These are phyloP conservation scores for Caenorhabditis uteleia DNA, from an alignment of 2,888 invertebrate species.

Conservation along the genomic window DNA sequence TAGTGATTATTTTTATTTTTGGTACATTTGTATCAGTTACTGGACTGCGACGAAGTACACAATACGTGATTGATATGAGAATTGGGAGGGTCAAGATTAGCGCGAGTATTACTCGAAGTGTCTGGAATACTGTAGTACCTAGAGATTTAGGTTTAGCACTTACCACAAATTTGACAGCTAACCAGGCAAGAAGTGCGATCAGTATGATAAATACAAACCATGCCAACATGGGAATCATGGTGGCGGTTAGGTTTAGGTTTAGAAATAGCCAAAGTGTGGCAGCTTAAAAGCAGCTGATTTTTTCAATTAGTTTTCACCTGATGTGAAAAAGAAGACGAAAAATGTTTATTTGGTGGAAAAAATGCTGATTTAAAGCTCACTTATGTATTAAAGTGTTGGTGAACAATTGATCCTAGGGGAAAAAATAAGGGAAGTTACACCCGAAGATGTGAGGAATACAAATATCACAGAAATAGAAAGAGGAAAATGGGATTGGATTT, in stretches of 20 bases:
- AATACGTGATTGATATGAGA: constrained; percentile 8
- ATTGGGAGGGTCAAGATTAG: constrained; percentile 16
- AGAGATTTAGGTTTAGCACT: not conserved
- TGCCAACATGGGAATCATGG: constrained; percentile 31
- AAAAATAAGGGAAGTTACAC: too few species aligned
- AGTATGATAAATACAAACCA: constrained; percentile 34
- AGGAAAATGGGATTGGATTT: too few species aligned
- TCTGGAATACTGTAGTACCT: not conserved
- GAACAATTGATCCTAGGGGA: too few species aligned
- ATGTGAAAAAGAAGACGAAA: not conserved
- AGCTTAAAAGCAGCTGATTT: constrained; percentile 1
- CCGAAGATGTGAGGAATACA: too few species aligned
- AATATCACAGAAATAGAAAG: too few species aligned
- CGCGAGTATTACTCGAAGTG: constrained; percentile 24
- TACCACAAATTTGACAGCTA: constrained; percentile 34
- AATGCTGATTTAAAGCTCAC: too few species aligned
- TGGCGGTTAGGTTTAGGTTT: too few species aligned
- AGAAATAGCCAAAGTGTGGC: too few species aligned
- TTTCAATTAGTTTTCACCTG: not conserved
- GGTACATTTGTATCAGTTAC: constrained; percentile 16
- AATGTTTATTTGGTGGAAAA: not conserved
- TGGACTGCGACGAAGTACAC: constrained; percentile 17
- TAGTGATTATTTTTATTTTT: not conserved
- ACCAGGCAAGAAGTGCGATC: constrained; percentile 20
- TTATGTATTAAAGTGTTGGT: too few species aligned